Percentiles rank a stretch among this genome's conserved stretches.
Conservation (phyloP, 2,797 vertebrate genomes). For the Enteromius anoplus region DNA sequence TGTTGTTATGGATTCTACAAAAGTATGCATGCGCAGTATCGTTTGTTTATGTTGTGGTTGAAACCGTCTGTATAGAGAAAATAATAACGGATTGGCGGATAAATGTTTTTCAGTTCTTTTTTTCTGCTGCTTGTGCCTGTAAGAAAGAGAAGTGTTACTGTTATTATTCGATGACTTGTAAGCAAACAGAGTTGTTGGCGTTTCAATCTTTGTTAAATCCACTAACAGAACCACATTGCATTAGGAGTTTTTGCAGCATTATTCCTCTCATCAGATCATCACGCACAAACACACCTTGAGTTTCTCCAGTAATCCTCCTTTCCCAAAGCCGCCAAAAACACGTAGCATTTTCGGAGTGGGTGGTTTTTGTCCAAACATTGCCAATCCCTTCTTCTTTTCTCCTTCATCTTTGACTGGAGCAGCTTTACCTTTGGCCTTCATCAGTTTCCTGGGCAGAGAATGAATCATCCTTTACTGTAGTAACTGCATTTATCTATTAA, state of each 20-base stretch:
- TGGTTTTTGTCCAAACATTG: slow-evolving; percentile 69
- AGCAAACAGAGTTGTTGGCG: not conserved
- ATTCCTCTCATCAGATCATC: not conserved
- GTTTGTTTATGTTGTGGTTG: too few species aligned
- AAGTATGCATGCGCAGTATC: too few species aligned
- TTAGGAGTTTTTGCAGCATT: not conserved
- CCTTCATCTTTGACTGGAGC: slow-evolving; percentile 56
- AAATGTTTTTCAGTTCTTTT: not conserved
- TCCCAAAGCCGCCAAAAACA: slow-evolving; percentile 61
- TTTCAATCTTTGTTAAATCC: not conserved
- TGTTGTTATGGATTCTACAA: too few species aligned
- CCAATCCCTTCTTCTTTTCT: slow-evolving; percentile 69
- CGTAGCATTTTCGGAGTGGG: slow-evolving; percentile 74
- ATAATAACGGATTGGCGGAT: not conserved
- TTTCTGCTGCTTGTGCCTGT: slow-evolving; percentile 33
- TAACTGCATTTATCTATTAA: not conserved
- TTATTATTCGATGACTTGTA: too few species aligned
- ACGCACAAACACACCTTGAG: slow-evolving; percentile 53
- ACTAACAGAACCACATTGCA: not conserved
- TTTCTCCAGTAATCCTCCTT: slow-evolving; percentile 59
- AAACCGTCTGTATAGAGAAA: too few species aligned
- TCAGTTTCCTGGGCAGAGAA: slow-evolving; percentile 70
- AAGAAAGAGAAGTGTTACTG: not conserved
- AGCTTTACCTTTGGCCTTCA: slow-evolving; percentile 73
- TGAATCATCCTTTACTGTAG: not conserved